Evolutionary conservation across 2,797 vertebrate genomes (phyloP), one percentile per base, ranked within the genome.

Genomic region (Sebastes vulpes): DNA sequence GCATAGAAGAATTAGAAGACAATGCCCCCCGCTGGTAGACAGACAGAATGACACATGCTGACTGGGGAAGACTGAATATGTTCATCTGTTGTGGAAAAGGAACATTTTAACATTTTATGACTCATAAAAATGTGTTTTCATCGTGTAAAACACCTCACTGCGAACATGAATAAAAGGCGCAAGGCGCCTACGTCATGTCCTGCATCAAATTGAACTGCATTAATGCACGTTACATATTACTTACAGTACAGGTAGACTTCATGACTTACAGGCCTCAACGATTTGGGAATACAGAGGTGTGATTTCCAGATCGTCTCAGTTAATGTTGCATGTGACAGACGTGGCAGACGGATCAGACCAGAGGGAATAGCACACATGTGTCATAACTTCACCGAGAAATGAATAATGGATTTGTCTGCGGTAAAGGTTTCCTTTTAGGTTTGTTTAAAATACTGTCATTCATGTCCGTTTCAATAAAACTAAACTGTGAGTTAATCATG

Each of bases 21-120:
- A 42, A 86, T 60, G 86, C 94, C 95, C 82, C 90, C 93, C 84
- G 72, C 87, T 88, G 94, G 94, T 48, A 96, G 94, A 95, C 95
- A 94, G 91, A 60, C 73, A 83, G 79, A 77, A 93, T 21, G 72
- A 87, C 91, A 92, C 50, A 78, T 4, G 42, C 16, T 67, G 64
- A 79, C 75, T 56, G 48, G 31, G 32, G 48, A 81, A 61, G 73
- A 68, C 63, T 53, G 56, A 53, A 80, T 32, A 74, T 61, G 48
- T 61, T 64, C 50, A 35, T 31, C 38, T 46, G 28, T 12, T 61
- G 57, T 58, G 11, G 4, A 38, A 60, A 53, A 67, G n/a, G 6
- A 2, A 63, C 59, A 86, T 75, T n/a, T 54, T 6, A 9, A 23
- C 60, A 67, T 82, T 79, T 68, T 29, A 6, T 26, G 29, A 65